A percentile compares a stretch with the other conserved stretches of the same genome.
phyloP scores from a whole-genome alignment of 2,113 vertebrate genomes.

The Nyctereutes procyonoides region DNA sequence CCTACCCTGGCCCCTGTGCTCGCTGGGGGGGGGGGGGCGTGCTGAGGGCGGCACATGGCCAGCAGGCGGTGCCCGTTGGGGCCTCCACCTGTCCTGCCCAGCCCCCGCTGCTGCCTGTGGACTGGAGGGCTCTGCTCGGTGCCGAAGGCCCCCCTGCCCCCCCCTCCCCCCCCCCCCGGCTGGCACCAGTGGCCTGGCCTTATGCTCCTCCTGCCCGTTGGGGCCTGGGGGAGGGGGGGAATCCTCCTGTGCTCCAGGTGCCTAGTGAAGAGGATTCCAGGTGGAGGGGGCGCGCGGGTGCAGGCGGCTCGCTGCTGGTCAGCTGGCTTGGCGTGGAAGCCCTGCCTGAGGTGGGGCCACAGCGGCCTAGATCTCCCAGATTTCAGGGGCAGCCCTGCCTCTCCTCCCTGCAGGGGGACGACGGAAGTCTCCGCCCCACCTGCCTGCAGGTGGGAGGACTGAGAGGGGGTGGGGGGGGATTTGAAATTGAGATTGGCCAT shows the following conservation, averaged over 20 bases:
- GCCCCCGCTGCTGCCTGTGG: too few species aligned
- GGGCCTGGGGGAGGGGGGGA: not conserved
- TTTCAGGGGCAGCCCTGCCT: not conserved
- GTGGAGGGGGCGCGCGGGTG: rapidly evolving
- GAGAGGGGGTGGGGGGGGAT: too few species aligned
- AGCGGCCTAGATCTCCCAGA: too few species aligned
- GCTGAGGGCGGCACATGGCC: not conserved
- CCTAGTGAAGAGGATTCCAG: not conserved
- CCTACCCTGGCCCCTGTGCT: not conserved
- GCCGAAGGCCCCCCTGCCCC: not conserved
- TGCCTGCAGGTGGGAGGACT: too few species aligned
- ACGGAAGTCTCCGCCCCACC: not conserved
- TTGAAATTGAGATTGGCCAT: not conserved
- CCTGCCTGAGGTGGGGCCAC: too few species aligned
- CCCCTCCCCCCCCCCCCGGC: rapidly evolving
- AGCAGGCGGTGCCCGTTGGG: not conserved
- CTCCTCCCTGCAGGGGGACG: too few species aligned
- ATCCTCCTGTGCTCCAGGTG: not conserved
- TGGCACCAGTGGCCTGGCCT: not conserved
- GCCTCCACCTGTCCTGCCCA: not conserved
- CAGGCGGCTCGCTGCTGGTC: not conserved
- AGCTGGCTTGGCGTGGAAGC: not conserved
- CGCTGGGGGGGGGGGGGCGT: rapidly evolving
- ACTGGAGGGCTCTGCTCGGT: not conserved
- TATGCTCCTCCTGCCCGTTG: not conserved